phyloP scores from a whole-genome alignment of 2,888 invertebrate genomes.

The Kuschelorhynchus macadamiae region DNA sequence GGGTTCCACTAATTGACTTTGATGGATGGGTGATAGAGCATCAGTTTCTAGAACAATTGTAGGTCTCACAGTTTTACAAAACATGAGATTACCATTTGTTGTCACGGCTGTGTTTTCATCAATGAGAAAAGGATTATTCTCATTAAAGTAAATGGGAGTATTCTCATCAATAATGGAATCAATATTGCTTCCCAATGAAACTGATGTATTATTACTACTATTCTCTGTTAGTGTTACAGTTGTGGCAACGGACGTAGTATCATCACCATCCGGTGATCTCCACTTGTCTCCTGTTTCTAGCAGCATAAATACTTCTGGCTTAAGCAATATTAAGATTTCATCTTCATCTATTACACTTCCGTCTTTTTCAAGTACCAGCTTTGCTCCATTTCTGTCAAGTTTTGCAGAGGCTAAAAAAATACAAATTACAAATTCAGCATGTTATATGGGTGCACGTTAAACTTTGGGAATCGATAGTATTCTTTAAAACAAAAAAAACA shows the following conservation, averaged over 20 bases:
- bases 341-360: constrained; percentile 7
- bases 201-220: neutral
- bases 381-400: constrained; percentile 9
- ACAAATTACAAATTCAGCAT: no score
- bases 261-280: neutral
- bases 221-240: neutral
- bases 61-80: no score
- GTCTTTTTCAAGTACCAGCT: constrained; percentile 8
- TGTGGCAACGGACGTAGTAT: neutral
- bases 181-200: no score
- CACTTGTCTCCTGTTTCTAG: constrained; percentile 3
- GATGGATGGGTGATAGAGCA: neutral
- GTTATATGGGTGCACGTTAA: no score
- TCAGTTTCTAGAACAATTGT: no score
- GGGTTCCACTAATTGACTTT: neutral
- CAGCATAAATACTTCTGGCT: constrained; percentile 5
- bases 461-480: no score
- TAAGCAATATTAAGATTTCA: neutral
- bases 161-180: neutral
- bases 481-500: no score
- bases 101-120: neutral
- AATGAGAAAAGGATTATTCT: neutral
- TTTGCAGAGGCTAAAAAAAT: constrained; percentile 4
- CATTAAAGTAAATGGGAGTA: no score
- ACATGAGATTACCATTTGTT: no score